A percentile compares a stretch with the other conserved stretches of the same genome.
phyloP scores from a whole-genome alignment of 2,888 invertebrate genomes.

The Tetragonisca angustula region DNA sequence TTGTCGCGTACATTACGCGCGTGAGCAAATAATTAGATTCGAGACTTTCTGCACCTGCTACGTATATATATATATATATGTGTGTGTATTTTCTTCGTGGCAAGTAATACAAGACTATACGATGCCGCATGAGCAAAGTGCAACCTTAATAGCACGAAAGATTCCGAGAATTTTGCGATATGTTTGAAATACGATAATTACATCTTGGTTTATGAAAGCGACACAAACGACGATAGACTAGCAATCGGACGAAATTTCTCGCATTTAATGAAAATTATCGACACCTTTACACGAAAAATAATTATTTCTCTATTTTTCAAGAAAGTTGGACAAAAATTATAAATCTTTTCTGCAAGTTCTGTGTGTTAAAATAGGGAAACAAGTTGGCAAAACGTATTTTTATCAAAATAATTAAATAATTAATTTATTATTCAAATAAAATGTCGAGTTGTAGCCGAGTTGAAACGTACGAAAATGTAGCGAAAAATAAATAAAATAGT shows the following conservation, averaged over 20 bases:
- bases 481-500: not conserved
- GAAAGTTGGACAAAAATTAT: not conserved
- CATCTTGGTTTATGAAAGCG: constrained; percentile 6
- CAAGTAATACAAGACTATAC: not conserved
- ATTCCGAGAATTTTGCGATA: constrained; percentile 14
- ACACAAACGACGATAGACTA: constrained; percentile 16
- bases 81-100: not conserved
- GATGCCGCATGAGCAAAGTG: not conserved
- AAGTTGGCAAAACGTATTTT: not conserved
- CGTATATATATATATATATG: no score
- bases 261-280: not conserved
- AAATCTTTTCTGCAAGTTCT: not conserved
- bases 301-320: not conserved
- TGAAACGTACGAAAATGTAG: not conserved
- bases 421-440: not conserved
- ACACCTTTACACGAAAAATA: not conserved
- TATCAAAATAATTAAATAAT: no score
- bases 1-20: not conserved
- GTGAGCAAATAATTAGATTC: constrained; percentile 46
- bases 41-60: constrained; percentile 14
- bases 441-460: not conserved
- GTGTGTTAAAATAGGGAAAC: not conserved
- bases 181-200: constrained; percentile 28
- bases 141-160: not conserved
- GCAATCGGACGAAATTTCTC: not conserved